phyloP scores from a whole-genome alignment of 2,113 vertebrate species.

The Caracal caracal region DNA sequence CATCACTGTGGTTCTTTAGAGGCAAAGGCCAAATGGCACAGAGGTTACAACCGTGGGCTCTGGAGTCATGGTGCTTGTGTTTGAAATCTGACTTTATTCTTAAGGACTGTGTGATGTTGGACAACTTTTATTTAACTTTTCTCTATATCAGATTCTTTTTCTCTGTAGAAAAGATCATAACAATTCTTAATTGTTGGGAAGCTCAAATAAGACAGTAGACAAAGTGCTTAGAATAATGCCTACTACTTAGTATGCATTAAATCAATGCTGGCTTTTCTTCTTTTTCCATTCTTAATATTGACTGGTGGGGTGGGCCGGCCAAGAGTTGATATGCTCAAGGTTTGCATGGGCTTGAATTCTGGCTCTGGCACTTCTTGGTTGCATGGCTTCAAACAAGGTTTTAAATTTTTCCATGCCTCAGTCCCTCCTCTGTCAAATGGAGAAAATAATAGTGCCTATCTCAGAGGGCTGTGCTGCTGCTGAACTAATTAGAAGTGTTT shows the following conservation, averaged over 20 bases:
- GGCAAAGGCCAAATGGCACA: neutral
- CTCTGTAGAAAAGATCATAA: neutral
- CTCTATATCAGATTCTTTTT: neutral
- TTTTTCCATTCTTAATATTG: neutral
- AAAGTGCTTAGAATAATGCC: neutral
- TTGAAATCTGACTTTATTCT: neutral
- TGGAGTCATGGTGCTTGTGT: neutral
- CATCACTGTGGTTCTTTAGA: neutral
- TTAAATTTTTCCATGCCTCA: neutral
- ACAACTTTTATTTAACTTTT: neutral
- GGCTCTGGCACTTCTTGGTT: neutral
- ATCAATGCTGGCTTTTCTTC: neutral
- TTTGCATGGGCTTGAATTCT: constrained; percentile 9
- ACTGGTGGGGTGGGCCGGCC: neutral
- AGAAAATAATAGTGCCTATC: neutral
- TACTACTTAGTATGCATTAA: neutral
- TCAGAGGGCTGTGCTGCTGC: neutral
- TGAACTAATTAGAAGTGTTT: neutral
- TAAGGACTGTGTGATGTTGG: neutral
- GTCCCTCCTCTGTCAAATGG: neutral
- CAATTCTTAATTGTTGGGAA: neutral
- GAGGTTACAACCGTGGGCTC: neutral
- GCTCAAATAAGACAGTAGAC: neutral
- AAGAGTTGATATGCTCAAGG: neutral
- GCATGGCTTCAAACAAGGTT: neutral